Percentiles rank a stretch among this genome's conserved stretches.
These are phyloP conservation scores for Wasmannia auropunctata DNA, from an alignment of 1,140 invertebrate genomes.

Conservation along the genomic window DNA sequence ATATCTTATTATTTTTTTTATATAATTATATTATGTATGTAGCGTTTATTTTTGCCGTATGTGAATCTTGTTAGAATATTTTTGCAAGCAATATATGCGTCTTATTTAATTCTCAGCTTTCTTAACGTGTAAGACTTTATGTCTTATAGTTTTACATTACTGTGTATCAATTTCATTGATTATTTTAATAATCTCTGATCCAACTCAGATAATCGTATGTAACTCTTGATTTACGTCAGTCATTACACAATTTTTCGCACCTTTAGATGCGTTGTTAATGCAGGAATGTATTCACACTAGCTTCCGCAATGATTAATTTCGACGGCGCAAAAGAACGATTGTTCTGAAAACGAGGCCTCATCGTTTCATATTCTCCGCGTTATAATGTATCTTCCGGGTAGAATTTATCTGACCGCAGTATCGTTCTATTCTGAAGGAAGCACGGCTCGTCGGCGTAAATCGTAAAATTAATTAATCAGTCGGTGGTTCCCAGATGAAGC, in stretches of 20 bases:
- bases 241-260: slow-evolving; percentile 14
- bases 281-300: background rate
- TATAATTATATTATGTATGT: background rate
- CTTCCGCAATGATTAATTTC: slow-evolving; percentile 48
- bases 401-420: slow-evolving; percentile 27
- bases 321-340: slow-evolving; percentile 18
- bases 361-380: slow-evolving; percentile 15
- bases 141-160: background rate
- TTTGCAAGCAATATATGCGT: background rate
- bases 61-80: background rate
- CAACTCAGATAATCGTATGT: background rate
- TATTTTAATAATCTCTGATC: background rate
- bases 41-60: background rate
- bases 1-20: background rate
- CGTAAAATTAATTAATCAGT: slow-evolving; percentile 72
- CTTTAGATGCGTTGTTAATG: background rate
- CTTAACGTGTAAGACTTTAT: background rate
- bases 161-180: background rate
- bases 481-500: slow-evolving; percentile 40
- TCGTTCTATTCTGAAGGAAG: slow-evolving; percentile 38
- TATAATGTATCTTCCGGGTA: slow-evolving; percentile 1
- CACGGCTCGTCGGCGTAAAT: slow-evolving; percentile 45
- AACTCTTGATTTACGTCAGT: background rate
- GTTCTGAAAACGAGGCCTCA: slow-evolving; percentile 20
- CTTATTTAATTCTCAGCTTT: background rate